Conservation (phyloP, 2,888 invertebrate genomes). For the Polydrusus cervinus region DNA sequence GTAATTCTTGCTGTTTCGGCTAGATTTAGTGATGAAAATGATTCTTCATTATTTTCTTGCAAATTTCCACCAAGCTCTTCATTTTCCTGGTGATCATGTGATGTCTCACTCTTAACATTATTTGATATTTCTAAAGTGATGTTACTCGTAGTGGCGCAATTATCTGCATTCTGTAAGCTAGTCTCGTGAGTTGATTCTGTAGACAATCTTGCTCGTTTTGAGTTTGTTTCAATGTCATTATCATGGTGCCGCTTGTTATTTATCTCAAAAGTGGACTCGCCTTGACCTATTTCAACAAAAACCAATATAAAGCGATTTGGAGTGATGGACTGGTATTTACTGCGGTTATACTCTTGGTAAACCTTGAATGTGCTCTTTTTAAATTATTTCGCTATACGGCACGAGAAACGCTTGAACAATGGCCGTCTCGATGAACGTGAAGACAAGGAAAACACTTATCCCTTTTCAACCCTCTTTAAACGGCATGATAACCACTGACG, state of each 20-base stretch:
- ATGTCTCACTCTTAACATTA: constrained; percentile 8
- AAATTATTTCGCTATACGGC: no score
- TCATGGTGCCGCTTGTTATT: constrained; percentile 29
- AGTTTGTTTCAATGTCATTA: background rate
- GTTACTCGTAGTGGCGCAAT: background rate
- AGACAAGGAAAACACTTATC: no score
- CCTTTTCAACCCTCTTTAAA: no score
- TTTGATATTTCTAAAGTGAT: constrained; percentile 16
- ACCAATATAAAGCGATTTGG: no score
- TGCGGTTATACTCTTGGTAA: no score
- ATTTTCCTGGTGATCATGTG: constrained; percentile 12
- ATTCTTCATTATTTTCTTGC: constrained; percentile 9
- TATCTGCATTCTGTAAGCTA: background rate
- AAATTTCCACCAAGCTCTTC: background rate
- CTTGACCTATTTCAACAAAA: background rate
- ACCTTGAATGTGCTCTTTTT: no score
- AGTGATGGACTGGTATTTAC: no score
- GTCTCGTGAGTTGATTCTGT: background rate
- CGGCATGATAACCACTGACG: no score
- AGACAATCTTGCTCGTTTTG: constrained; percentile 30
- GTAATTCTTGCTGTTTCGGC: constrained; percentile 14
- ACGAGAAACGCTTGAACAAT: no score
- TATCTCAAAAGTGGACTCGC: background rate
- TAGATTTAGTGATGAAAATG: constrained; percentile 25
- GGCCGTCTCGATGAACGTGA: no score